Evolutionary conservation across 2,888 invertebrate species (phyloP), one percentile per base, ranked within the genome.

Genomic region (Rhagium mordax): DNA sequence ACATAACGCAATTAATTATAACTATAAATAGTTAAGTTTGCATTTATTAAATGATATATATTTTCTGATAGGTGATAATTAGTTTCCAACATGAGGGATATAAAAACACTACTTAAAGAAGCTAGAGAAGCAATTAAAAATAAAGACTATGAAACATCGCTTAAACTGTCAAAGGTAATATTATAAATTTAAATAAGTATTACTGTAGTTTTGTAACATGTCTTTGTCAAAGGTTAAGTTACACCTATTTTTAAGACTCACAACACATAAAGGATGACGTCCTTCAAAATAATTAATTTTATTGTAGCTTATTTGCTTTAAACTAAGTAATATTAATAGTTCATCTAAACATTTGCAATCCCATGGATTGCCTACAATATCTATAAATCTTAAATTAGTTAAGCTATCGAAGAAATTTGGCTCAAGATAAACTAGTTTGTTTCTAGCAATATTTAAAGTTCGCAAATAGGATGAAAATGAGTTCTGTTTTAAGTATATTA

Each of bases 41-140:
- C n/a, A n/a, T n/a, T n/a, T n/a, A n/a, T n/a, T n/a, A n/a, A n/a
- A n/a, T n/a, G n/a, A n/a, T n/a, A n/a, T n/a, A n/a, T n/a, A n/a
- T n/a, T n/a, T 20, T 18, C 8, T 20, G 3, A 49, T 49, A 51
- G 20, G 51, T 51, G 18, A 5, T 8, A 51, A 18, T 18, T 13
- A 33, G 5, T 33, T 41, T 20, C 47, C 18, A 70, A 70, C 27
- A 81, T 81, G 6, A 92, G 91, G 82, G 93, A 95, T 84, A 86
- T 92, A 2, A 97, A 97, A 89, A 82, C 88, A 1, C 84, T 91
- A 16, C 86, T 97, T 66, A 97, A 96, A 88, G 93, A 95, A 84
- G 96, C 96, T 13, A 91, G 95, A 76, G 94, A 95, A 84, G 90
- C 93, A n/a, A 93, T 97, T 47, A 94, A 94, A 84, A 91, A 92